A percentile compares a stretch with the other conserved stretches of the same genome.
phyloP scores from a whole-genome alignment of 1,140 invertebrate species.

The Scylla paramamosain region DNA sequence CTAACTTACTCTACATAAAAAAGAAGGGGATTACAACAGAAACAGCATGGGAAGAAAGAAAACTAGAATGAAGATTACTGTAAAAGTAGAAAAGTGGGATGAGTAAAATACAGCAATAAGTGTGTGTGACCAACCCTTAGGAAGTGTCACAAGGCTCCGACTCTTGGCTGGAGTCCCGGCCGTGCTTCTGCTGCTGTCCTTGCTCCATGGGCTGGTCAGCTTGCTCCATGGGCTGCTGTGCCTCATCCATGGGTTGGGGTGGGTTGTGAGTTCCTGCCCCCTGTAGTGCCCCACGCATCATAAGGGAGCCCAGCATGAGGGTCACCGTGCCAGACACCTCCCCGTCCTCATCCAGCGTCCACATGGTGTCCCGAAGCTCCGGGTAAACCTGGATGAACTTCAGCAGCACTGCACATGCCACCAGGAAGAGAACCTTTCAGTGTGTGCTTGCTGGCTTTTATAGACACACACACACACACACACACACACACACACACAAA shows the following conservation, averaged over 20 bases:
- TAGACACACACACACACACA: too few species aligned
- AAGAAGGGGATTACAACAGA: neutral
- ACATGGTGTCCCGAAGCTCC: conserved; percentile 78
- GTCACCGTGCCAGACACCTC: conserved; percentile 76
- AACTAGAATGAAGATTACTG: neutral
- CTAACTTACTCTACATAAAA: too few species aligned
- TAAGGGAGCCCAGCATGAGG: conserved; percentile 74
- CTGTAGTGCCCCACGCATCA: conserved; percentile 70
- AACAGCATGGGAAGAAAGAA: neutral
- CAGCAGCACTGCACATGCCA: conserved; percentile 76
- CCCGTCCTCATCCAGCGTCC: conserved; percentile 80
- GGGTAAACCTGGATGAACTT: conserved; percentile 78
- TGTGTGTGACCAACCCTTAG: conserved; percentile 9
- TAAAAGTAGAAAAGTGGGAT: neutral
- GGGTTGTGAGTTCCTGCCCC: conserved; percentile 41
- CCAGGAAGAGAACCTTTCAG: conserved; percentile 28
- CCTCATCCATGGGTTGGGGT: conserved; percentile 59
- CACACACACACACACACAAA: neutral
- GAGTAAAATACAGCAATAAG: too few species aligned
- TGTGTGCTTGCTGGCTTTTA: too few species aligned
- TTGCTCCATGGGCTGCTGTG: conserved; percentile 65
- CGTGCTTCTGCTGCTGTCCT: conserved; percentile 27
- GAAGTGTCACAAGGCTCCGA: conserved; percentile 51
- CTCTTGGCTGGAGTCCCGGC: neutral
- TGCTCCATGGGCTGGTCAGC: conserved; percentile 51